Percentiles rank a stretch among this genome's conserved stretches.
Evolutionary conservation across 2,797 vertebrate genomes (phyloP).

Genomic region (Vespertilio murinus): DNA sequence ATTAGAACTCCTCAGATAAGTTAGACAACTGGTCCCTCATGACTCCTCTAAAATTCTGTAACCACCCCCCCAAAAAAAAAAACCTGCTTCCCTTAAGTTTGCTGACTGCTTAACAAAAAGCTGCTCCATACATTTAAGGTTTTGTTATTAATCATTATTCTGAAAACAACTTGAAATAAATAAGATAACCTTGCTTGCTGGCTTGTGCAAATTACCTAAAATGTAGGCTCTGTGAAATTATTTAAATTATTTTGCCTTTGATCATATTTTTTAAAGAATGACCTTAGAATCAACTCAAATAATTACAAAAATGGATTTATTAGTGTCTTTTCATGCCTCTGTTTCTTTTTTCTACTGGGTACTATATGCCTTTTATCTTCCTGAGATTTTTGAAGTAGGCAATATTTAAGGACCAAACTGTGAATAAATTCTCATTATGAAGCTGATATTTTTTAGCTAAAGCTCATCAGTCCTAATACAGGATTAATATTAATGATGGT

Average conservation of each 20-base stretch:
- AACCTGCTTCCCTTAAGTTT: neutral
- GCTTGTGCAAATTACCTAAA: neutral
- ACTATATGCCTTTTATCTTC: neutral
- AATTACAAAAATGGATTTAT: conserved; percentile 8
- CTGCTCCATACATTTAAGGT: neutral
- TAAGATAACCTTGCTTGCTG: neutral
- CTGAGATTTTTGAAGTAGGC: neutral
- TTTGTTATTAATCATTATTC: neutral
- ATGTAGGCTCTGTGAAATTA: neutral
- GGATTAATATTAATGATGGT: neutral
- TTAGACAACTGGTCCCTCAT: neutral
- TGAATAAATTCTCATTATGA: conserved; percentile 47
- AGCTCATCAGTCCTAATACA: neutral
- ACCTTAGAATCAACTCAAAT: neutral
- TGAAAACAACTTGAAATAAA: neutral
- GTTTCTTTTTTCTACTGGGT: conserved; percentile 1
- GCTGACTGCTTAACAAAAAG: neutral
- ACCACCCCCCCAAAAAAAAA: neutral
- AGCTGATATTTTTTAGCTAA: conserved; percentile 14
- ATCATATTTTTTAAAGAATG: neutral
- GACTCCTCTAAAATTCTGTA: neutral
- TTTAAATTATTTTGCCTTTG: neutral
- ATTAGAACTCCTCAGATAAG: neutral
- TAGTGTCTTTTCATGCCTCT: neutral
- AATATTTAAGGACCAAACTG: neutral